A percentile compares a stretch with the other conserved stretches of the same genome.
These are phyloP conservation scores for Fragum fragum DNA, from an alignment of 2,888 invertebrate genomes.

Conservation along the genomic window DNA sequence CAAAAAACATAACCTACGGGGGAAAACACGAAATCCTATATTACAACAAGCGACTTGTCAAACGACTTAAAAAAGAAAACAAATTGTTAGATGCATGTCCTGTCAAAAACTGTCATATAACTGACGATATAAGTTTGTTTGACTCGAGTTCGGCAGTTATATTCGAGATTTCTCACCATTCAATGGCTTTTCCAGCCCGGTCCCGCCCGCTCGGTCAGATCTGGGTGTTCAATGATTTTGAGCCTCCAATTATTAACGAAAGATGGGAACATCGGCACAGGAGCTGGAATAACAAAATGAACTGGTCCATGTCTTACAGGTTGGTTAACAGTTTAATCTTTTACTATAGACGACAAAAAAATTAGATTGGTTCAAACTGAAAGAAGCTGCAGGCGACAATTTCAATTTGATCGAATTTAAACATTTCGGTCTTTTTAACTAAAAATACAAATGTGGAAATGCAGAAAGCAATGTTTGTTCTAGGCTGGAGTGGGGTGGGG, in stretches of 20 bases:
- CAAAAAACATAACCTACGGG: background rate
- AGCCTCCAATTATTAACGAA: slow-evolving; percentile 8
- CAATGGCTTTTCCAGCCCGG: background rate
- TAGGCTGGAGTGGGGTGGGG: no score
- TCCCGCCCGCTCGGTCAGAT: slow-evolving; percentile 6
- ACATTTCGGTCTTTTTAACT: no score
- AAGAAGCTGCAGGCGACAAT: no score
- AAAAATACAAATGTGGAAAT: no score
- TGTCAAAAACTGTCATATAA: slow-evolving; percentile 24
- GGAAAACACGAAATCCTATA: slow-evolving; percentile 24
- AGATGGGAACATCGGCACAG: slow-evolving; percentile 12
- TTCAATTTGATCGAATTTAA: no score
- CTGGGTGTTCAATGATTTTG: slow-evolving; percentile 26
- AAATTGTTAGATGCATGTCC: background rate
- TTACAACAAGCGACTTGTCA: background rate
- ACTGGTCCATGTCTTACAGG: slow-evolving; percentile 38
- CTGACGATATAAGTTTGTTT: background rate
- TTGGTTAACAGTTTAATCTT: no score
- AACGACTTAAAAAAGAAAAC: background rate
- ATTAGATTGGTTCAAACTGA: no score
- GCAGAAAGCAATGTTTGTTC: no score
- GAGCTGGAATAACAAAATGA: slow-evolving; percentile 14
- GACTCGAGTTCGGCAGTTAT: slow-evolving; percentile 16
- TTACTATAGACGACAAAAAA: no score
- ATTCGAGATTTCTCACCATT: slow-evolving; percentile 17